Evolutionary conservation across 2,888 invertebrate genomes (phyloP), one percentile per base, ranked within the genome.

Genomic region (Panorpa germanica): DNA sequence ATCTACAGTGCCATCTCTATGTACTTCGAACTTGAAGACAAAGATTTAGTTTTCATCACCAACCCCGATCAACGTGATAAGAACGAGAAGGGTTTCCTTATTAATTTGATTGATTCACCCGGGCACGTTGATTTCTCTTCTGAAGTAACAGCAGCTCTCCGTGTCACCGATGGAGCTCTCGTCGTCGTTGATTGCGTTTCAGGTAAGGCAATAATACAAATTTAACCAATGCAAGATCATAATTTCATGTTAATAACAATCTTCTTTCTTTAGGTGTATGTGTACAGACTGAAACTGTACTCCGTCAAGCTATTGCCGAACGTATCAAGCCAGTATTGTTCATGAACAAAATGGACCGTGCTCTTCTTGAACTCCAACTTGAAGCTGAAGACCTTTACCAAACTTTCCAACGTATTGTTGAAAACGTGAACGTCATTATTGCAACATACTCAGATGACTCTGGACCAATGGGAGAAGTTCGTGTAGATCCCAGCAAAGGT

Each of bases 311-410:
- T 38, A 99, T 99, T 50, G 91, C 93, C 38, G 98, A 99, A 64
- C 82, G 98, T 51, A 99, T 99, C 49, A 96, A 95, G 77, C 98
- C 99, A 33, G 88, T 99, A 43, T 67, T 99, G 46, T 98, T 99
- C 78, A 96, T 99, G 96, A 99, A 99, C 82, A 99, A 99, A 65
- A 96, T 99, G 96, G 99, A 99, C 66, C 82, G 98, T 44, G 98
- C 98, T 42, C 68, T 99, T 35, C 65, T 98, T 21, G 98, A 98
- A 59, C 63, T 99, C 50, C 96, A 99, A 53, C 61, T 96, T 45
- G 95, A 88, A 37, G 73, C 82, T 39, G 98, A 99, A 59, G 91
- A 93, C 52, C 67, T 99, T 33, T 98, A 88, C 63, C 98, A 98
- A 61, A 93, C 88, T 46, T 98, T 98, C 77, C 93, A 93, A 61